phyloP scores from a whole-genome alignment of 2,113 vertebrate species.

The Thymallus thymallus region DNA sequence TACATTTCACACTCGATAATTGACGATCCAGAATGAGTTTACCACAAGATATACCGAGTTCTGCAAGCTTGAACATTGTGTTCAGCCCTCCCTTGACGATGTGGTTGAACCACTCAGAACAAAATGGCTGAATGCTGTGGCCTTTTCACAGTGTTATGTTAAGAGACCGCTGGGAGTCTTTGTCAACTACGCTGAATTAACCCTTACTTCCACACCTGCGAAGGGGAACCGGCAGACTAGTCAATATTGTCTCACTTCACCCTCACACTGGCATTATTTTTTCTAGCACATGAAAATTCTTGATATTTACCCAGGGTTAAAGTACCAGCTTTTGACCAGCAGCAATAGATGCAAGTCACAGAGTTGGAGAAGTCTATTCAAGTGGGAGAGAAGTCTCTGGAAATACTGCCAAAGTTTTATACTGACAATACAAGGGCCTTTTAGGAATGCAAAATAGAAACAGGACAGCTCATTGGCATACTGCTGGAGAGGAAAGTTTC shows the following conservation, averaged over 20 bases:
- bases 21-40: too few relatives aligned
- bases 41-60: too few relatives aligned
- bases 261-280: not conserved
- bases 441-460: not conserved
- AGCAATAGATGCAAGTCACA: not conserved
- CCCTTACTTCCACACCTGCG: not conserved
- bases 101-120: not conserved
- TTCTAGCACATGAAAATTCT: not conserved
- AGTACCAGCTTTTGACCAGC: not conserved
- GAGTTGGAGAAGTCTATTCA: not conserved
- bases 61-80: not conserved
- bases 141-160: not conserved
- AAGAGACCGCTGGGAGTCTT: not conserved
- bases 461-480: not conserved
- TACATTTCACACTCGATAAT: too few relatives aligned
- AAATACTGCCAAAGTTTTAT: not conserved
- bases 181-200: not conserved
- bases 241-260: not conserved
- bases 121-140: not conserved
- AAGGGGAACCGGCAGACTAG: not conserved
- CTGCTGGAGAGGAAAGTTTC: too few relatives aligned
- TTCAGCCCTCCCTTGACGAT: not conserved
- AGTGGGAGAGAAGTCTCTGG: not conserved
- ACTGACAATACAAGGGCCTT: not conserved
- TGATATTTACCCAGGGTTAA: not conserved